Percentiles rank a stretch among this genome's conserved stretches.
Conservation (phyloP, 1,140 invertebrate species). For the Vanessa atalanta region DNA sequence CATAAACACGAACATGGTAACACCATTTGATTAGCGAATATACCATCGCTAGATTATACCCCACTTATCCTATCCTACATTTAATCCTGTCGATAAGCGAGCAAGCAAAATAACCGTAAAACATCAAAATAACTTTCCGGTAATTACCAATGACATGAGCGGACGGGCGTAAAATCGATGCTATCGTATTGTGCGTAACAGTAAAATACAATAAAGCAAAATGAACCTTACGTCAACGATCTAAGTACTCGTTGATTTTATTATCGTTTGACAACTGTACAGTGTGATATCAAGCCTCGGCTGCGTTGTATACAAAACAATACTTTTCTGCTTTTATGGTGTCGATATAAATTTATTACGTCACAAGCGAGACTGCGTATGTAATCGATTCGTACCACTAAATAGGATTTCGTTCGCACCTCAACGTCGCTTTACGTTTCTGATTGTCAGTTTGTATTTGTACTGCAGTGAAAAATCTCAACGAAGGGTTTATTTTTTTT, state of each 20-base stretch:
- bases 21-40: slow-evolving; percentile 3
- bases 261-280: neutral
- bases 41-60: slow-evolving; percentile 11
- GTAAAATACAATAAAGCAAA: slow-evolving; percentile 17
- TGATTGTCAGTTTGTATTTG: neutral
- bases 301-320: slow-evolving; percentile 34
- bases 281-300: neutral
- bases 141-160: slow-evolving; percentile 51
- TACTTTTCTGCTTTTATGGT: slow-evolving; percentile 34
- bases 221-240: neutral
- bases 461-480: neutral
- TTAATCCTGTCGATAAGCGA: slow-evolving; percentile 33
- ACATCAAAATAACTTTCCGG: slow-evolving; percentile 48
- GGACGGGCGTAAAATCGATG: slow-evolving; percentile 47
- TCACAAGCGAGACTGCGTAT: slow-evolving; percentile 36
- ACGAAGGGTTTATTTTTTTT: too few species aligned
- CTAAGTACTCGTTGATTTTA: neutral
- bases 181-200: slow-evolving; percentile 12
- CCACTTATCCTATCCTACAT: slow-evolving; percentile 30
- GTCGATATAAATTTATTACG: slow-evolving; percentile 38
- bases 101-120: slow-evolving; percentile 41
- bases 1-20: slow-evolving; percentile 27
- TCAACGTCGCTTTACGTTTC: neutral
- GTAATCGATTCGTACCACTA: slow-evolving; percentile 39
- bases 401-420: slow-evolving; percentile 14